Evolutionary conservation across 1,140 invertebrate genomes (phyloP), one percentile per base, ranked within the genome.

Genomic region (Drosophila sucinea): DNA sequence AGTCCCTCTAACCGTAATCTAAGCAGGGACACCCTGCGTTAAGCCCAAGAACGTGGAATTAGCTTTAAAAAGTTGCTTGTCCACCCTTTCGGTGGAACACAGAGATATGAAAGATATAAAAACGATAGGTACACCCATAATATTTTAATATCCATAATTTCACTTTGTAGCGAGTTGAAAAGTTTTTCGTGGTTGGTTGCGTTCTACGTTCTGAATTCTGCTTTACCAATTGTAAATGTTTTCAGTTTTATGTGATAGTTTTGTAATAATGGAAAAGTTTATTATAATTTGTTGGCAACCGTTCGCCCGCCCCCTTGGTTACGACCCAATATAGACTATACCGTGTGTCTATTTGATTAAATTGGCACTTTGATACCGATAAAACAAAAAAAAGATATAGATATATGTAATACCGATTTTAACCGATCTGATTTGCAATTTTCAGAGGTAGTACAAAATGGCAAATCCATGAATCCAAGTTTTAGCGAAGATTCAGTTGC

Each of bases 401-500:
- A 33, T 60, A 63, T 69, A 38, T 67, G 11, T 67, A 66, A 61
- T 63, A 60, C 67, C 67, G 35, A 89, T 71, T 89, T 83, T 89
- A 89, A 89, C 74, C 44, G 44, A 79, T 89, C 79, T 89, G 77
- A 73, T 89, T 90, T 89, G 69, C 80, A 73, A 90, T 89, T 92
- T 92, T 77, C 91, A 93, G 91, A 92, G 80, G 91, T 93, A 90
- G 80, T 92, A 78, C 92, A 93, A 87, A 93, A 92, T 83, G 92
- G 92, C 68, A 92, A 93, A 91, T 93, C 93, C 91, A 91, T 95
- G 90, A 95, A 96, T 93, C 94, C 95, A 67, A 95, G 95, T 92
- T 95, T 95, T 92, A 95, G 95, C 91, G 95, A 96, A 93, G 96
- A 96, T 93, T 95, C 95, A 70, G 95, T 96, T 80, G 94, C 95